Percentiles rank a stretch among this genome's conserved stretches.
phyloP scores from a whole-genome alignment of 2,888 invertebrate genomes.

The Gonocerus acuteangulatus region DNA sequence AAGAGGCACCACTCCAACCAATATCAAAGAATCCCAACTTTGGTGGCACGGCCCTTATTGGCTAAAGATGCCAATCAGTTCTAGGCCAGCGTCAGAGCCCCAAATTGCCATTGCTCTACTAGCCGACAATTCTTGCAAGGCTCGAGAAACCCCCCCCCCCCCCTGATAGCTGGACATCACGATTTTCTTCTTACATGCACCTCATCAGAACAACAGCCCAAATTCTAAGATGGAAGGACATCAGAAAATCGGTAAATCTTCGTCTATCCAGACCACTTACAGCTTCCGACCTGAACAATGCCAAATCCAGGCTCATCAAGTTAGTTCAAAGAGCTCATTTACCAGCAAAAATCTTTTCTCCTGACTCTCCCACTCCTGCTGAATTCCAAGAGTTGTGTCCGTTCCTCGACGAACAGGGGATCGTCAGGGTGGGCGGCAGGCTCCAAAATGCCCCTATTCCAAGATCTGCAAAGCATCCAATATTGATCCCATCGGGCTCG shows the following conservation, averaged over 20 bases:
- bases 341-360: no score
- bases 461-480: background rate
- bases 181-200: background rate
- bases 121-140: background rate
- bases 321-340: no score
- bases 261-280: no score
- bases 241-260: no score
- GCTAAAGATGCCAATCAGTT: background rate
- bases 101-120: background rate
- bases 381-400: background rate
- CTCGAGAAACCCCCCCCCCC: background rate
- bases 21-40: background rate
- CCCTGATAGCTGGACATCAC: background rate
- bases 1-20: background rate
- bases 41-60: background rate
- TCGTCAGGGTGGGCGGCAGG: no score
- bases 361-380: no score
- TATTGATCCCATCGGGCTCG: no score
- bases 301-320: no score
- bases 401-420: no score
- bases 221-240: background rate
- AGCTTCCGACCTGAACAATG: no score
- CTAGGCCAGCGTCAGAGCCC: background rate
- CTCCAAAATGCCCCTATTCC: background rate
- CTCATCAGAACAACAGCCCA: background rate